Percentiles rank a stretch among this genome's conserved stretches.
Conservation (phyloP, 2,113 vertebrate genomes). For the Chloropsis cyanopogon region DNA sequence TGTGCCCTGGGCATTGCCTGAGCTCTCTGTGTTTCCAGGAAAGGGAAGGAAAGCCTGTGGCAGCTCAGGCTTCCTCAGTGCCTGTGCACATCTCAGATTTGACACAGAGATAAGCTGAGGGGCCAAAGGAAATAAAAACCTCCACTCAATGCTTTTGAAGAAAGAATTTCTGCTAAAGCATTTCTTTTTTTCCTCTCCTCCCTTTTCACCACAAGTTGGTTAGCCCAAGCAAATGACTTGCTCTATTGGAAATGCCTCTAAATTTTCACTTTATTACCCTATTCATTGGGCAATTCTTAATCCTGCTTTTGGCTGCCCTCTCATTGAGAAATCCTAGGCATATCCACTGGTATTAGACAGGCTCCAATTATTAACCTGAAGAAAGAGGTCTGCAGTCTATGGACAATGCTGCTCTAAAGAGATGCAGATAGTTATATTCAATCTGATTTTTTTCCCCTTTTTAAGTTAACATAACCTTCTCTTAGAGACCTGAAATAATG, state of each 20-base stretch:
- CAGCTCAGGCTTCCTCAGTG: not conserved
- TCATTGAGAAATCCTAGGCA: not conserved
- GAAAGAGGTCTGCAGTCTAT: not conserved
- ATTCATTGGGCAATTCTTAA: not conserved
- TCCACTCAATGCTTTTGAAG: not conserved
- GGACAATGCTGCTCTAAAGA: not conserved
- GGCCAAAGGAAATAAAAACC: not conserved
- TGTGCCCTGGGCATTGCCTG: not conserved
- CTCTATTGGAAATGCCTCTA: not conserved
- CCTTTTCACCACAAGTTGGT: not conserved
- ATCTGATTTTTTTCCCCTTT: not conserved
- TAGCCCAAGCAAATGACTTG: not conserved
- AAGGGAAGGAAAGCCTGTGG: not conserved
- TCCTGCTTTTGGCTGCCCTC: not conserved
- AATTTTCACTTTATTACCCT: constrained; percentile 15
- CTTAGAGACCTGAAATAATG: not conserved
- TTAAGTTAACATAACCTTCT: not conserved
- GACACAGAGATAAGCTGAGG: not conserved
- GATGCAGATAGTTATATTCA: not conserved
- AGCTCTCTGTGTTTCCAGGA: not conserved
- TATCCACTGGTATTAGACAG: not conserved
- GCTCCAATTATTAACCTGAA: not conserved
- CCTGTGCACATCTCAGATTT: not conserved
- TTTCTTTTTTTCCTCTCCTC: not conserved
- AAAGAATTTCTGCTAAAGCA: not conserved